phyloP scores from a whole-genome alignment of 1,140 invertebrate species.

The Aleiodes sp. region DNA sequence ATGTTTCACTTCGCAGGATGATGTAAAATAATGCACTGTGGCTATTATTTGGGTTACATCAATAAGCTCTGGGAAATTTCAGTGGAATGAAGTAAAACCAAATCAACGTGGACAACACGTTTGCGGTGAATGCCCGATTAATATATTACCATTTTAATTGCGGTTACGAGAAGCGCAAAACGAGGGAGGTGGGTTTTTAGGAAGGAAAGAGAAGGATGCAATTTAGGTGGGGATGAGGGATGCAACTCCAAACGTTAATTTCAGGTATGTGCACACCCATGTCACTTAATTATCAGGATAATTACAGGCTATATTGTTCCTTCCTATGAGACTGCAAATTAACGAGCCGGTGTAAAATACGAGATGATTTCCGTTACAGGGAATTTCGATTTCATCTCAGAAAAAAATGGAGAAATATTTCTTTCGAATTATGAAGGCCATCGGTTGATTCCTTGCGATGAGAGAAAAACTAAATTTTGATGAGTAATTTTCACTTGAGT shows the following conservation, averaged over 20 bases:
- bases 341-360: background rate
- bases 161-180: background rate
- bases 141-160: conserved; percentile 26
- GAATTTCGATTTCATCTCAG: no score
- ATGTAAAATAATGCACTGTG: background rate
- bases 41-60: background rate
- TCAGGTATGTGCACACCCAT: background rate
- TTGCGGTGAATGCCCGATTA: background rate
- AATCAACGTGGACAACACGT: background rate
- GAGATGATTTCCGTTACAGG: no score
- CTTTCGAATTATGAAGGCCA: no score
- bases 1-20: background rate
- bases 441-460: no score
- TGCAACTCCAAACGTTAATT: background rate
- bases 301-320: background rate
- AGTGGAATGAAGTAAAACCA: background rate
- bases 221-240: background rate
- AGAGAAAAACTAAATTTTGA: no score
- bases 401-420: no score
- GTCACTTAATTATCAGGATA: background rate
- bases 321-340: background rate
- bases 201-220: background rate
- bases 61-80: background rate
- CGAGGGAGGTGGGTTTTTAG: background rate
- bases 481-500: no score